These are phyloP conservation scores for Temnopleurus reevesii DNA, from an alignment of 53 echinoderm and acorn worm species.

Conservation along the genomic window DNA sequence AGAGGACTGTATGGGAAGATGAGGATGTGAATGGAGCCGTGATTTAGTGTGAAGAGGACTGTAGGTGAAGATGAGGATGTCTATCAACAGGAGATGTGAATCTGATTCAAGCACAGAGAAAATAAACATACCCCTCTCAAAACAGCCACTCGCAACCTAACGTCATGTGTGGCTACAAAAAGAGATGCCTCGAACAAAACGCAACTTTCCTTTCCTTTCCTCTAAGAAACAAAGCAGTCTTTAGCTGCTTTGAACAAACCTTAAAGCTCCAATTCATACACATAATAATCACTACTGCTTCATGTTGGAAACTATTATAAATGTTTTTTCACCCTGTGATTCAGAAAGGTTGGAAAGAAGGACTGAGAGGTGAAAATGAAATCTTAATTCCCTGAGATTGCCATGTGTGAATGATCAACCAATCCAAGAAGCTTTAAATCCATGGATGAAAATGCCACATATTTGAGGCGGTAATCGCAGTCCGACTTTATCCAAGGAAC, in stretches of 20 bases:
- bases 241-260: background rate
- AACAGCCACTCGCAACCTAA: constrained; percentile 21
- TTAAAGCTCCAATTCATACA: background rate
- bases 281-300: background rate
- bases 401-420: constrained; percentile 19
- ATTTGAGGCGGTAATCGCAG: background rate
- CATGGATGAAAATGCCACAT: constrained; percentile 23
- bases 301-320: background rate
- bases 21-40: background rate
- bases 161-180: constrained; percentile 54
- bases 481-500: background rate
- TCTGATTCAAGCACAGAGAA: constrained; percentile 43
- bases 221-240: background rate
- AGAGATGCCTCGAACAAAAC: background rate
- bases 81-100: constrained; percentile 39
- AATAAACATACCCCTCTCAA: constrained; percentile 50
- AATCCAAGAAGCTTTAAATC: background rate
- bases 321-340: background rate
- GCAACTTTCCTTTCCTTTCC: background rate
- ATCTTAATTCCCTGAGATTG: background rate
- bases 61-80: constrained; percentile 39
- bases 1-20: background rate
- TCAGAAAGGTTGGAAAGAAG: background rate
- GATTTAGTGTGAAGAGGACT: background rate
- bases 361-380: constrained; percentile 13